A percentile compares a stretch with the other conserved stretches of the same genome.
phyloP scores from a whole-genome alignment of 2,888 invertebrate species.

The Papilio protenor region DNA sequence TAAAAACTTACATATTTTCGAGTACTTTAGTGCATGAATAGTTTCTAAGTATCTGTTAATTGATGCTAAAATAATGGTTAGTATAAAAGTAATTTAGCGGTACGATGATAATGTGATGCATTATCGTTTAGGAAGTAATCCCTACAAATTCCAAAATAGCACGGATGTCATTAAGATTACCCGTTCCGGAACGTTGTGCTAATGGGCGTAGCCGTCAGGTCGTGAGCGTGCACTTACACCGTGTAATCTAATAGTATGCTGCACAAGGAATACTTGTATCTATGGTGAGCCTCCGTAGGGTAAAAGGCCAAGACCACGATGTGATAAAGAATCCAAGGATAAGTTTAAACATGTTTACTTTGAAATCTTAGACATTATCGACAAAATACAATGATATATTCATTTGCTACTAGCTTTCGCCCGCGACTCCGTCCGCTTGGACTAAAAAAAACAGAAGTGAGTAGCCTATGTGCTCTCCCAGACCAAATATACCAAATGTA shows the following conservation, averaged over 20 bases:
- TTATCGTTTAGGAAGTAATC: conserved; percentile 21
- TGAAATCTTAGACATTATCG: not conserved
- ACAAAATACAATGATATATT: not conserved
- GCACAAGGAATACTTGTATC: not conserved
- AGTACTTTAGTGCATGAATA: not conserved
- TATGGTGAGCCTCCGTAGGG: not conserved
- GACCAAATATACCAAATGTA: no score
- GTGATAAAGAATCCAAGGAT: not conserved
- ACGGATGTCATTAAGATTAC: conserved; percentile 39
- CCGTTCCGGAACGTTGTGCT: conserved; percentile 40
- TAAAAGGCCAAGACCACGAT: not conserved
- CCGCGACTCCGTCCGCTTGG: no score
- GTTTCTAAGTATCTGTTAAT: conserved; percentile 6
- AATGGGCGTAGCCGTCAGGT: conserved; percentile 36
- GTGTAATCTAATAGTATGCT: conserved; percentile 15
- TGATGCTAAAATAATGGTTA: conserved; percentile 28
- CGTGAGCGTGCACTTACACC: conserved; percentile 37
- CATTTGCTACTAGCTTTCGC: not conserved
- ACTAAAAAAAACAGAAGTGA: no score
- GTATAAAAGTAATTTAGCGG: conserved; percentile 7
- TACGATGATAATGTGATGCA: conserved; percentile 9
- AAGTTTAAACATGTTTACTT: not conserved
- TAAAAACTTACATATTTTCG: no score
- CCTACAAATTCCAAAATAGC: conserved; percentile 31
- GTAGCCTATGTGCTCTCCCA: no score